These are phyloP conservation scores for Falco columbarius DNA, from an alignment of 2,797 vertebrate species.

Conservation along the genomic window DNA sequence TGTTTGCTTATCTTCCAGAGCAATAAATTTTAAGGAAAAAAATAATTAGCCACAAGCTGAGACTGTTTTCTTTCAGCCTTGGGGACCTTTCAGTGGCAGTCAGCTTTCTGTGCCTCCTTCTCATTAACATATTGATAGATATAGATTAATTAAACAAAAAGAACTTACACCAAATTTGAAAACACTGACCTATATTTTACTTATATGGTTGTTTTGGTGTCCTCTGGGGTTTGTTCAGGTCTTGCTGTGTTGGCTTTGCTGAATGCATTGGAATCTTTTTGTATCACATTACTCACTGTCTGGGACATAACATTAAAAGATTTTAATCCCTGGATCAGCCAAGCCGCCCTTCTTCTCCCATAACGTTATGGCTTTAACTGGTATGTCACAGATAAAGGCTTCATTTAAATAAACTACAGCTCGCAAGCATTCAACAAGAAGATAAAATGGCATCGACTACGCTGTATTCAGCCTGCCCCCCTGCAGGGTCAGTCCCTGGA, in stretches of 20 bases:
- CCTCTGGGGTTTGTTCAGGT: not conserved
- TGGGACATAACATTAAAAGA: not conserved
- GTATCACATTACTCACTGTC: not conserved
- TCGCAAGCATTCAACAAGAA: not conserved
- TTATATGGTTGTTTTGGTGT: not conserved
- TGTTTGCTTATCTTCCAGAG: conserved; percentile 7
- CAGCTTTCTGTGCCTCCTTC: not conserved
- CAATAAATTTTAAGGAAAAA: conserved; percentile 14
- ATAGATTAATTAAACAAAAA: conserved; percentile 28
- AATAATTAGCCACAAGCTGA: conserved; percentile 33
- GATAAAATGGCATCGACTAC: fast-evolving
- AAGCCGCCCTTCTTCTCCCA: not conserved
- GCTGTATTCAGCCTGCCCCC: not conserved
- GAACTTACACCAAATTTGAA: not conserved
- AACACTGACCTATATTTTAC: not conserved
- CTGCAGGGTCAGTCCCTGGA: not conserved
- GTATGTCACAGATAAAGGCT: not conserved
- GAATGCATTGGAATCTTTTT: not conserved
- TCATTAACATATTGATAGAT: not conserved
- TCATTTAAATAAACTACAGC: not conserved
- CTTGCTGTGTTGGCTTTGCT: not conserved
- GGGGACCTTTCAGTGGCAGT: not conserved
- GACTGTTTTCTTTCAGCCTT: conserved; percentile 10
- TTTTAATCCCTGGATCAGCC: not conserved
- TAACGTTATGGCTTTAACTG: not conserved